Base-by-base conservation (phyloP, 2,113 vertebrate genomes). In the Dromaius novaehollandiae region DNA sequence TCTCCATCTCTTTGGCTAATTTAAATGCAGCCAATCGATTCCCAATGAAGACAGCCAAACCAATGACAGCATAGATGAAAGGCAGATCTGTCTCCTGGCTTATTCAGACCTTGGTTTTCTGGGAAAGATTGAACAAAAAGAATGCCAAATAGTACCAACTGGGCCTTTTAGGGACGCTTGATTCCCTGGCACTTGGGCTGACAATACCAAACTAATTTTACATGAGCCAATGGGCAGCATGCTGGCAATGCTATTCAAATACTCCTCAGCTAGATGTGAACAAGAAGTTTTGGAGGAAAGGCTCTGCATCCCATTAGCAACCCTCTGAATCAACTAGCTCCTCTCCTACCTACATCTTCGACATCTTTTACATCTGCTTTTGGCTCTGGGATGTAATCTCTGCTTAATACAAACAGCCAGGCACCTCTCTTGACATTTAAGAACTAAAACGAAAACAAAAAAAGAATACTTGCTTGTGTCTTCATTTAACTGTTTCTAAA, bases 201-300 rank as follows among this genome's bases (percentile, higher is more conserved):
- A 77, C 11, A 58, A 20, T 21, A 77, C 26, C 13, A 16, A 56
- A 69, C 2, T 11, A 15, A 3, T 61, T 78, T 78, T 77, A 60
- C 22, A 2, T 9, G 38, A 53, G 36, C 2, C 34, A 44, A 1
- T 3, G 9, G 4, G 26, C 32, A 60, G 4, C 4, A 64, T 0
- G 30, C 5, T 28, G 46, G n/a, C 32, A 64, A 69, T 0, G 1
- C 36, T 24, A 78, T 9, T 18, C 2, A 4, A 24, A 55, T 28
- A 56, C 17, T 28, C 71, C 51, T 63, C 25, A 24, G 32, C 66
- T 82, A 26, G 60, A 46, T 40, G 66, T 7, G 24, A 58, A 86
- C 36, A 25, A 13, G 20, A 30, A 63, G 25, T 42, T 38, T 30
- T 20, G 21, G 38, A 90, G n/a, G 8, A 87, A 75, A 75, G 53